Evolutionary conservation across 1,140 invertebrate species (phyloP).

Genomic region (Oreohelix idahoensis): DNA sequence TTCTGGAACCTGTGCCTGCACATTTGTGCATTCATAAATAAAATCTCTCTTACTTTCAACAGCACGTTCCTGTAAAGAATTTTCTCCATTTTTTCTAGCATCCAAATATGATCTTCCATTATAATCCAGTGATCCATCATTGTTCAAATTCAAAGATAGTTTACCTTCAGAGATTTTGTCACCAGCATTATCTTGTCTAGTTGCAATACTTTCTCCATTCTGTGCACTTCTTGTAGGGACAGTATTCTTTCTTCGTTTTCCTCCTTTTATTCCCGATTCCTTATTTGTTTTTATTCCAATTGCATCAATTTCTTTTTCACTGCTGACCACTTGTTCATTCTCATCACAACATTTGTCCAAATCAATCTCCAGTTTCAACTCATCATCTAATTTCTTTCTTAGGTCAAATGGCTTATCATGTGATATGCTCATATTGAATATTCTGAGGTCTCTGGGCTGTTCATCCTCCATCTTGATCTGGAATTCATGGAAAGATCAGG

Average conservation of each 20-base stretch:
- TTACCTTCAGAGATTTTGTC: not conserved
- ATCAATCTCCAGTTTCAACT: slow-evolving; percentile 72
- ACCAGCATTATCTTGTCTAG: slow-evolving; percentile 61
- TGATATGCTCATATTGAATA: not conserved
- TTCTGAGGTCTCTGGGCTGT: slow-evolving; percentile 60
- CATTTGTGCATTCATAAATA: not conserved
- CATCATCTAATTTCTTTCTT: slow-evolving; percentile 41
- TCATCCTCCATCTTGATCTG: slow-evolving; percentile 55
- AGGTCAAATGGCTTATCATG: slow-evolving; percentile 33
- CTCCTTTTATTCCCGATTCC: slow-evolving; percentile 75
- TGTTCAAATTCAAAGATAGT: not conserved
- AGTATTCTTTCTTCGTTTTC: slow-evolving; percentile 89
- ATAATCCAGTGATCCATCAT: not conserved
- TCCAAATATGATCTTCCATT: not conserved
- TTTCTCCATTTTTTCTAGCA: not conserved
- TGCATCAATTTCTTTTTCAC: slow-evolving; percentile 75
- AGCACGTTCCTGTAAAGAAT: not conserved
- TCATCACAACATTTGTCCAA: slow-evolving; percentile 76
- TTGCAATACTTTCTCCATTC: slow-evolving; percentile 51
- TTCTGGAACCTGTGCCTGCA: not conserved
- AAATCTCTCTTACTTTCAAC: not conserved
- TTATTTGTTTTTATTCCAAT: slow-evolving; percentile 52
- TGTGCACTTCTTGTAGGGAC: slow-evolving; percentile 88
- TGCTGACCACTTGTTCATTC: not conserved
- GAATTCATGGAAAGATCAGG: not conserved